Base-by-base conservation (phyloP, 2,888 invertebrate species). In the Hirtodrosophila duncani region DNA sequence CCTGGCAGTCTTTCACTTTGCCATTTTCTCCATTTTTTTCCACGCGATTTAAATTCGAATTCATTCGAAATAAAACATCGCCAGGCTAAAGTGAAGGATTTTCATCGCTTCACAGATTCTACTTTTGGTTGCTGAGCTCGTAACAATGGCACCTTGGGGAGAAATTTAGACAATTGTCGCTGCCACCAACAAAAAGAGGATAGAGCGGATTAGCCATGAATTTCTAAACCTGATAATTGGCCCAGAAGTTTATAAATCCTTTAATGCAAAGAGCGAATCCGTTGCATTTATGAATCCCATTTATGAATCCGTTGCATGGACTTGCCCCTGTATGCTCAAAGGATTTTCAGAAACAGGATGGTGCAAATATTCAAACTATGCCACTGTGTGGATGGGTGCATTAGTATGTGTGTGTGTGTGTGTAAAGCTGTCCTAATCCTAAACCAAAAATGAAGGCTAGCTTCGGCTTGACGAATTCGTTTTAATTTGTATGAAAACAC, bases 311-410 rank as follows among this genome's bases (percentile, higher is more conserved):
- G 44, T n/a, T 49, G 59, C 48, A 29, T 37, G 36, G 39, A n/a
- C 24, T 31, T 42, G 38, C 33, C 45, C 55, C 27, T 45, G 27
- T 63, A 43, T 64, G 60, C 48, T 38, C 34, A 48, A 37, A 41
- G 55, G 64, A 64, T 66, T 64, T 59, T 31, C 6, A n/a, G 26
- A 27, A 52, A 51, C 66, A 64, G 41, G 52, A 56, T 62, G 56
- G 33, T 34, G 66, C 61, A 64, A 64, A 64, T 66, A 64, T 64
- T 64, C 66, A 66, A 64, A 52, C 52, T 60, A n/a, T n/a, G n/a
- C n/a, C n/a, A n/a, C n/a, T n/a, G n/a, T n/a, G n/a, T n/a, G n/a
- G n/a, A n/a, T n/a, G n/a, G n/a, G n/a, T n/a, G n/a, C n/a, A n/a
- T n/a, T n/a, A n/a, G n/a, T n/a, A n/a, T n/a, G n/a, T n/a, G n/a